Evolutionary conservation across 2,888 invertebrate genomes (phyloP), one percentile per base, ranked within the genome.

Genomic region (Cactoblastis cactorum): DNA sequence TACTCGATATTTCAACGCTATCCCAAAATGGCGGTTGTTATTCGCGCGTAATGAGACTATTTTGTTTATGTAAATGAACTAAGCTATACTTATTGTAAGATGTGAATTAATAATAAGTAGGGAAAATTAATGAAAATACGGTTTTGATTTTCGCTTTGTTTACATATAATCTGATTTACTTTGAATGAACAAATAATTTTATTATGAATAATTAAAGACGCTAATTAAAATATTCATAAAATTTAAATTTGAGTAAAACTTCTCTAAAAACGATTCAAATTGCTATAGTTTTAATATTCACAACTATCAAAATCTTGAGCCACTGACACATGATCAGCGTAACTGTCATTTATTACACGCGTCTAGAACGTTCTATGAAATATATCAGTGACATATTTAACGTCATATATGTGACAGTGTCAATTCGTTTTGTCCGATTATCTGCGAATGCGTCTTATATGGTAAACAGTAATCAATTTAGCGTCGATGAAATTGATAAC

Each of bases 371-470:
- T 28, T 14, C 19, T 8, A 34, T 12, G 8, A 35, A 34, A 46
- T 35, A 22, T 35, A 11, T 46, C 12, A 35, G 15, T 46, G 46
- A 35, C 46, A 35, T 46, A 46, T 35, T 35, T 46, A 35, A 35
- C 35, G 46, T 46, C 46, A 46, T 8, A 14, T 35, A 5, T 45
- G 32, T 34, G 46, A 46, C 46, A 35, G 46, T 22, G 2, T 35
- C 46, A 34, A 46, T 46, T 46, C 12, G 34, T 46, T 46, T 46
- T 46, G 46, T 46, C 46, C 18, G 46, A 34, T 46, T 11, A 46
- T 46, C 46, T 4, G 33, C 34, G 22, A 34, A 35, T 28, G 28
- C 34, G 12, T 22, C n/a, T 34, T 12, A 6, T 3, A n/a, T 24
- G 14, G 45, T 28, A 45, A 18, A 33, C 3, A 12, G 45, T 14